Evolutionary conservation across 2,113 vertebrate genomes (phyloP).

Genomic region (Syngnathus floridae): DNA sequence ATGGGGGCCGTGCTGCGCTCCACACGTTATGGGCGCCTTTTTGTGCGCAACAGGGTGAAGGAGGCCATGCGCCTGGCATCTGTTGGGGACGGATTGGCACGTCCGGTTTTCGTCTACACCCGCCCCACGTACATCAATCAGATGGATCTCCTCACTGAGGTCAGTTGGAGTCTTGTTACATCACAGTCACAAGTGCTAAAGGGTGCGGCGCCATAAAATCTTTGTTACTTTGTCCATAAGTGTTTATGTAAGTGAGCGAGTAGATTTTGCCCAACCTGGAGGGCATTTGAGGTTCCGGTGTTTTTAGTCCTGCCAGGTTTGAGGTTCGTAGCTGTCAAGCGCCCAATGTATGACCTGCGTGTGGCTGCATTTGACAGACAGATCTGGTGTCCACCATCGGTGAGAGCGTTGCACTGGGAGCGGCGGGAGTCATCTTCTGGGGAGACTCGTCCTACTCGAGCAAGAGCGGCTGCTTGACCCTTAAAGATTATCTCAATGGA

Average conservation of each 20-base stretch:
- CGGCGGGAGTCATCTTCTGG: constrained; percentile 78
- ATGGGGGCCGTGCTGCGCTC: constrained; percentile 57
- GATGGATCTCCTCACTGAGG: constrained; percentile 64
- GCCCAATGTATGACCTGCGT: not conserved
- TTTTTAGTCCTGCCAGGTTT: no score
- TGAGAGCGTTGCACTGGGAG: constrained; percentile 76
- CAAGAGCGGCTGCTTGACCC: constrained; percentile 76
- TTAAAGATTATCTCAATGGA: constrained; percentile 79
- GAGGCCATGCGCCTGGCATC: constrained; percentile 68
- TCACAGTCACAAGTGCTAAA: not conserved
- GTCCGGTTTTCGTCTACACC: constrained; percentile 75
- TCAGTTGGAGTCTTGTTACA: constrained; percentile 36
- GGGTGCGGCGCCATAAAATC: not conserved
- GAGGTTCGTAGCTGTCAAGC: not conserved
- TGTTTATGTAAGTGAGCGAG: no score
- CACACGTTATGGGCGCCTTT: constrained; percentile 61
- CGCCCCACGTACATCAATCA: constrained; percentile 70
- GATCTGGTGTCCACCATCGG: constrained; percentile 77
- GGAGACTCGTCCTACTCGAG: constrained; percentile 65
- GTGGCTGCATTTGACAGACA: constrained; percentile 46
- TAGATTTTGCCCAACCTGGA: no score
- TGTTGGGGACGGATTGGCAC: constrained; percentile 57
- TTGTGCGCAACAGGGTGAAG: constrained; percentile 68
- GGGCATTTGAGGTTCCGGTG: no score
- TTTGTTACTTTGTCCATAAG: not conserved